These are phyloP conservation scores for Umimayanthus kanabou DNA, from an alignment of 92 coral and sea anemone species.

Conservation along the genomic window DNA sequence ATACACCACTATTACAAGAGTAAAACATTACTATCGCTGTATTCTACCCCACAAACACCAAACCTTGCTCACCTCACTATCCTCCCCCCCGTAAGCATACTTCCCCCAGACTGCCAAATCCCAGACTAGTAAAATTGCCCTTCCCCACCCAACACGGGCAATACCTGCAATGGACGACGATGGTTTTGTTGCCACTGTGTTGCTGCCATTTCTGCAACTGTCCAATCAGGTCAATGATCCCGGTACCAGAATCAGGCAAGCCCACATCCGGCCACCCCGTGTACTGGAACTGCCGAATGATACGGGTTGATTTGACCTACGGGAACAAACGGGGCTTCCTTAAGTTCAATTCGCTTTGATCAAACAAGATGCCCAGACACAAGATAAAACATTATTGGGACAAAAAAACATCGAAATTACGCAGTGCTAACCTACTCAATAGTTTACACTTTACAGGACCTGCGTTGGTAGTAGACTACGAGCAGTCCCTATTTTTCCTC, in stretches of 20 bases:
- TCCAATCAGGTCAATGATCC: conserved; percentile 81
- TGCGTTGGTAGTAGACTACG: too few relatives aligned
- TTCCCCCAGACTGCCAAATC: background rate
- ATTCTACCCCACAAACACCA: background rate
- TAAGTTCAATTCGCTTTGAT: too few relatives aligned
- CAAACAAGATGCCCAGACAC: too few relatives aligned
- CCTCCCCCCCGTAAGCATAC: background rate
- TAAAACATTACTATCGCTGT: background rate
- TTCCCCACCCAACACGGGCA: background rate
- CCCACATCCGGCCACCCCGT: conserved; percentile 85
- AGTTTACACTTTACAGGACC: too few relatives aligned
- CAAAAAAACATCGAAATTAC: too few relatives aligned
- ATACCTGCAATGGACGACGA: conserved; percentile 87
- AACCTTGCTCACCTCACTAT: background rate
- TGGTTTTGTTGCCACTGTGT: conserved; percentile 84
- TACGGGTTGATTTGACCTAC: conserved; percentile 83
- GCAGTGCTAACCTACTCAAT: too few relatives aligned
- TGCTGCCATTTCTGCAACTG: conserved; percentile 96
- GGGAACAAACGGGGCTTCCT: background rate
- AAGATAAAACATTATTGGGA: too few relatives aligned
- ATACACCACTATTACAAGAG: background rate
- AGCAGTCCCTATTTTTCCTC: too few relatives aligned
- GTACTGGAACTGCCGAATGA: conserved; percentile 83
- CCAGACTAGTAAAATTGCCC: background rate
- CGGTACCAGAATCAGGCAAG: conserved; percentile 88